Evolutionary conservation across 2,888 invertebrate genomes (phyloP), one percentile per base, ranked within the genome.

Genomic region (Fissipunctia ypsillon): DNA sequence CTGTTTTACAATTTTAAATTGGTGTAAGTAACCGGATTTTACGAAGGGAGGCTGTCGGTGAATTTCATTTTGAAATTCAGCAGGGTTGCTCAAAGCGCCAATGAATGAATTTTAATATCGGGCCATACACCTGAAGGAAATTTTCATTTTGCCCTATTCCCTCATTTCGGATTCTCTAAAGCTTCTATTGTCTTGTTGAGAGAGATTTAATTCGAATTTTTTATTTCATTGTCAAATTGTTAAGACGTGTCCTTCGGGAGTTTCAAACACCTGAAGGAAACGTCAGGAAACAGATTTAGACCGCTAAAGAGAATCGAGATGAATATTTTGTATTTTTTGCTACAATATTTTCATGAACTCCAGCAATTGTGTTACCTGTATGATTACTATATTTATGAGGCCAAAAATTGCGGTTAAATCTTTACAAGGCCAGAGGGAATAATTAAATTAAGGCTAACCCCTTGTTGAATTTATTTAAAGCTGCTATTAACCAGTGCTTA

Each of bases 61-160:
- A 85, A 89, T 85, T 80, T 90, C 84, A 87, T 89, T 89, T 89
- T 74, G 83, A 82, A 87, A 89, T 89, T 87, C 88, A 89, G 79
- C 68, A 65, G 76, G 61, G 80, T 69, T 56, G 81, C 74, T 81
- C 84, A 85, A 88, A 86, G 88, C 87, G 79, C 82, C 86, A 80
- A 86, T 85, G 84, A 88, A 90, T 88, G 86, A 88, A 89, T 89
- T 90, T 90, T 89, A 90, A 90, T 89, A 89, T 84, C 80, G 73
- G 70, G 75, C 72, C 73, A 75, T 78, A 81, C 65, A 81, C 77
- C 78, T 73, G 76, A 69, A 79, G 76, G 75, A 77, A 81, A 78
- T 77, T 68, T 71, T 79, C 60, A 81, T 83, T 84, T 86, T 70
- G 71, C 63, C 50, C 61, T 35, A 65, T 70, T 78, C 70, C 70